Percentiles rank a stretch among this genome's conserved stretches.
Conservation (phyloP, 2,113 vertebrate genomes). For the Podarcis raffonei region DNA sequence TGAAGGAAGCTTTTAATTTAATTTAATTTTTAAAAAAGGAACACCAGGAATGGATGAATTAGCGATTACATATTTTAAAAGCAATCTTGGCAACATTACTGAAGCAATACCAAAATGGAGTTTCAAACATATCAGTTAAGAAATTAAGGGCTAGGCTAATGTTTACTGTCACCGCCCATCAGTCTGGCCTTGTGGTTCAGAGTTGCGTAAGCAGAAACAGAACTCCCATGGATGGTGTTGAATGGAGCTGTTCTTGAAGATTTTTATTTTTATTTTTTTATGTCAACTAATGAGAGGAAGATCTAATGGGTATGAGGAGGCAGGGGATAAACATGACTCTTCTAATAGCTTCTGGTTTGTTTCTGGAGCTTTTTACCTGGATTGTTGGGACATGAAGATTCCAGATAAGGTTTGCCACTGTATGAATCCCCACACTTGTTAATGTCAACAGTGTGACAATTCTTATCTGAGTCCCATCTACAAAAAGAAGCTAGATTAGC, state of each 20-base stretch:
- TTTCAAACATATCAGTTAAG: background rate
- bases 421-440: background rate
- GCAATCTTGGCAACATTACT: background rate
- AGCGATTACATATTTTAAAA: background rate
- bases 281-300: background rate
- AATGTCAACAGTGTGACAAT: background rate
- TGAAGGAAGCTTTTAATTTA: background rate
- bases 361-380: background rate
- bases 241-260: background rate
- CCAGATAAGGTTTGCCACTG: background rate
- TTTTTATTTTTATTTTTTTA: background rate
- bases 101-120: background rate
- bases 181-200: background rate
- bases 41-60: background rate
- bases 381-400: background rate
- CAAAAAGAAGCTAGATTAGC: background rate
- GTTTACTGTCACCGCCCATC: background rate
- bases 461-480: background rate
- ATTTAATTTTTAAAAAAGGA: background rate
- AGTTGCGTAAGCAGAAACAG: background rate
- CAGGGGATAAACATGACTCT: background rate
- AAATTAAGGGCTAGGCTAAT: background rate
- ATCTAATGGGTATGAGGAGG: background rate
- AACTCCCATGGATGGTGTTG: background rate
- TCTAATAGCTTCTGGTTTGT: background rate